These are phyloP conservation scores for Drosophila arizonae DNA, from an alignment of 1,140 invertebrate species.

Conservation along the genomic window DNA sequence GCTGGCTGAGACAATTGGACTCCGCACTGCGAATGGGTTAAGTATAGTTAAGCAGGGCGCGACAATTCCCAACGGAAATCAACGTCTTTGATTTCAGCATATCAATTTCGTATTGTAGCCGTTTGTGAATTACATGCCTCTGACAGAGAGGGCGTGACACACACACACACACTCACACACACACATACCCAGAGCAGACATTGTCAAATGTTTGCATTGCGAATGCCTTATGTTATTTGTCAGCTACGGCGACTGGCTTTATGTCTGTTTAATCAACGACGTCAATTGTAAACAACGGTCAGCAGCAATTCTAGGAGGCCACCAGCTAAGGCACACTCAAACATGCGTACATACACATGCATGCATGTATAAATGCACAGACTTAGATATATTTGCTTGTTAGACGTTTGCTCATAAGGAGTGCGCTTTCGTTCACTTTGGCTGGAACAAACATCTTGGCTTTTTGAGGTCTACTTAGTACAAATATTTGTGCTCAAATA, in stretches of 20 bases:
- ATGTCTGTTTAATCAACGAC: slow-evolving; percentile 77
- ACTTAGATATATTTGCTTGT: background rate
- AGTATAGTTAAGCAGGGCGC: slow-evolving; percentile 36
- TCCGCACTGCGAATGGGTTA: slow-evolving; percentile 59
- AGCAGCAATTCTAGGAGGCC: slow-evolving; percentile 44
- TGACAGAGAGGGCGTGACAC: slow-evolving; percentile 20
- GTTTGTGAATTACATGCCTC: slow-evolving; percentile 41
- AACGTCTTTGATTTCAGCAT: slow-evolving; percentile 80
- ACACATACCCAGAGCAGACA: slow-evolving; percentile 8
- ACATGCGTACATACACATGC: background rate
- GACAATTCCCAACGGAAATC: slow-evolving; percentile 76
- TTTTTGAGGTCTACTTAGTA: slow-evolving; percentile 61
- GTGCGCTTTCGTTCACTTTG: slow-evolving; percentile 39
- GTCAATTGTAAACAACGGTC: slow-evolving; percentile 70
- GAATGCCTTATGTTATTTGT: slow-evolving; percentile 45
- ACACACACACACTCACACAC: background rate
- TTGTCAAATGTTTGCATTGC: slow-evolving; percentile 45
- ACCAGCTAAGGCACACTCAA: background rate
- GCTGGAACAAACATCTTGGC: slow-evolving; percentile 72
- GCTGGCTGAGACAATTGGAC: slow-evolving; percentile 55
- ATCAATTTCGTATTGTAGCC: slow-evolving; percentile 64
- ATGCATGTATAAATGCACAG: background rate
- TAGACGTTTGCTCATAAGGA: slow-evolving; percentile 19
- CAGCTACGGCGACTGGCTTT: slow-evolving; percentile 48
- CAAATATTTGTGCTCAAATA: slow-evolving; percentile 72